Base-by-base conservation (phyloP, 2,113 vertebrate species). In the Corythoichthys intestinalis region DNA sequence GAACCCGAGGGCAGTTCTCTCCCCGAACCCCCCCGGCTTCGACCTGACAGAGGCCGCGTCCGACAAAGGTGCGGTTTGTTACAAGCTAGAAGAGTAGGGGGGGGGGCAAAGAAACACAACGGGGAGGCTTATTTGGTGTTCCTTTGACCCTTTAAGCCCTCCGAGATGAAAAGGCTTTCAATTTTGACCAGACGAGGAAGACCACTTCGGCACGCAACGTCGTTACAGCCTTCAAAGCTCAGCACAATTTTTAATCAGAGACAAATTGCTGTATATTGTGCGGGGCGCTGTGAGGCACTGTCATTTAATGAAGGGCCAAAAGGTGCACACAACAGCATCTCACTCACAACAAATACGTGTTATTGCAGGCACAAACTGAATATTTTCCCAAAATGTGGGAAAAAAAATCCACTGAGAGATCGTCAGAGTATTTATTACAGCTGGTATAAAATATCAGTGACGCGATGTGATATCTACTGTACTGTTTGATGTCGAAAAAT, bases 1-100 rank as follows among this genome's bases (percentile, higher is more conserved):
- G 85, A 91, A 87, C 88, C 81, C 73, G 60, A 81, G 89, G 86
- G 85, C 85, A 86, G 77, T 73, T 12, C 12, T 14, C 41, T 63
- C 61, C 61, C 61, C 44, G 35, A 57, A 13, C 28, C 54, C 54
- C 11, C 34, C 71, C 66, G 78, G 84, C 84, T 75, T 66, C 60
- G 63, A 78, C 82, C 83, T 86, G 82, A 87, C 86, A 89, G 84
- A 81, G 86, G 88, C 85, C 76, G 66, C 69, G 56, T 89, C 69
- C 78, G 86, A 92, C 91, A 92, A 93, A 92, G 91, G 86, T 89
- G 87, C 76, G 83, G 89, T 91, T 91, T 92, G 91, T 92, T 92
- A 86, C 81, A 65, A 87, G 85, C 81, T 85, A 84, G 80, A 58
- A 28, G n/a, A 38, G 63, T 71, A 79, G 62, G 72, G 10, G 2